These are phyloP conservation scores for Hexactinellida sp. DNA, from an alignment of 37 sponge, comb jelly and placozoan species.

Conservation along the genomic window DNA sequence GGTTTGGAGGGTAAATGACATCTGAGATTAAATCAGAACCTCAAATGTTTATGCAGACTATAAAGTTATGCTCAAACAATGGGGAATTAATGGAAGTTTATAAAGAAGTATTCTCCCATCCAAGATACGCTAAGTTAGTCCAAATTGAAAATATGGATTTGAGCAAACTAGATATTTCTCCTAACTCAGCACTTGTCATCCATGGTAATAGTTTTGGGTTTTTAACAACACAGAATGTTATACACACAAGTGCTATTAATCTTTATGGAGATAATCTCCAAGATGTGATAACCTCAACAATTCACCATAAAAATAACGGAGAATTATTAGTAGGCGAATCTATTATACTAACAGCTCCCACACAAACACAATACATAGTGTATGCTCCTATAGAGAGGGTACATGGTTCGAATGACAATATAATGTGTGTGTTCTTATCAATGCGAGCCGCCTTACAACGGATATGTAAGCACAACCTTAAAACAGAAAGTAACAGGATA, in stretches of 20 bases:
- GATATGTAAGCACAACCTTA: background rate
- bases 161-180: background rate
- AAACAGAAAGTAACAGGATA: background rate
- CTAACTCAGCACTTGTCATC: background rate
- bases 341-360: background rate
- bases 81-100: background rate
- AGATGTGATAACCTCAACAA: background rate
- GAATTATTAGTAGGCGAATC: constrained; percentile 10
- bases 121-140: background rate
- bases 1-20: too few relatives aligned
- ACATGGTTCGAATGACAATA: background rate
- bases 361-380: background rate
- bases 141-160: background rate
- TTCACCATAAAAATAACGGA: background rate
- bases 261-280: background rate
- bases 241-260: background rate
- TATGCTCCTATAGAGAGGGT: background rate
- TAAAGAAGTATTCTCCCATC: background rate
- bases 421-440: background rate
- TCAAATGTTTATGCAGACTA: background rate
- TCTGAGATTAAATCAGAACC: background rate
- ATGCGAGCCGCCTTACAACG: background rate
- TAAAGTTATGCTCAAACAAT: background rate
- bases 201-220: constrained; percentile 4
- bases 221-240: background rate